Evolutionary conservation across 2,113 vertebrate species (phyloP).

Genomic region (Tragelaphus strepsiceros): DNA sequence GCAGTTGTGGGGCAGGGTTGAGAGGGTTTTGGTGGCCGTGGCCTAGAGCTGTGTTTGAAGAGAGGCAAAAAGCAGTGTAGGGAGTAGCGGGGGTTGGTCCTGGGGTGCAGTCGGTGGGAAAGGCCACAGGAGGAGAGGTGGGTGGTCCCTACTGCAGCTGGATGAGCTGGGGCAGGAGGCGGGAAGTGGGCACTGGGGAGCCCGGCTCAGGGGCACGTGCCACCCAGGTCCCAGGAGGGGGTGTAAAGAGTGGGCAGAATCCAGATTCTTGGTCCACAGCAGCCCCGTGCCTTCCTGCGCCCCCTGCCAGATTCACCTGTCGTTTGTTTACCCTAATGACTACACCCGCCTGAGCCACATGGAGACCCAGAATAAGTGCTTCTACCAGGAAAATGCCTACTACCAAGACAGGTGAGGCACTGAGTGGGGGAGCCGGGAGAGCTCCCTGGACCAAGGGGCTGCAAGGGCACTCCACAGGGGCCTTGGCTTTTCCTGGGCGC

Average conservation of each 20-base stretch:
- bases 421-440: neutral
- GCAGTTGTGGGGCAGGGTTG: neutral
- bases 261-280: neutral
- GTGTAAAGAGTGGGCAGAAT: fast-evolving
- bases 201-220: fast-evolving
- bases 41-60: neutral
- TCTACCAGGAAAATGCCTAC: conserved; percentile 86
- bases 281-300: fast-evolving
- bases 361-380: conserved; percentile 92
- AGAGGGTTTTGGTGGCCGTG: neutral
- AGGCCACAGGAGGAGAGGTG: neutral
- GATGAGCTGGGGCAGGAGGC: neutral
- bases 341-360: conserved; percentile 95
- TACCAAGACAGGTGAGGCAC: conserved; percentile 83
- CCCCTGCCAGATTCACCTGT: conserved; percentile 86
- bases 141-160: too few relatives aligned
- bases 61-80: neutral
- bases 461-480: neutral
- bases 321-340: conserved; percentile 95
- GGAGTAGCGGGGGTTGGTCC: neutral
- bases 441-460: neutral
- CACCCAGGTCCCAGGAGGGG: neutral
- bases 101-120: neutral
- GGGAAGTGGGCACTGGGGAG: fast-evolving
- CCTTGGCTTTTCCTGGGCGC: neutral